Base-by-base conservation (phyloP, 2,113 vertebrate genomes). In the Chrysemys picta region DNA sequence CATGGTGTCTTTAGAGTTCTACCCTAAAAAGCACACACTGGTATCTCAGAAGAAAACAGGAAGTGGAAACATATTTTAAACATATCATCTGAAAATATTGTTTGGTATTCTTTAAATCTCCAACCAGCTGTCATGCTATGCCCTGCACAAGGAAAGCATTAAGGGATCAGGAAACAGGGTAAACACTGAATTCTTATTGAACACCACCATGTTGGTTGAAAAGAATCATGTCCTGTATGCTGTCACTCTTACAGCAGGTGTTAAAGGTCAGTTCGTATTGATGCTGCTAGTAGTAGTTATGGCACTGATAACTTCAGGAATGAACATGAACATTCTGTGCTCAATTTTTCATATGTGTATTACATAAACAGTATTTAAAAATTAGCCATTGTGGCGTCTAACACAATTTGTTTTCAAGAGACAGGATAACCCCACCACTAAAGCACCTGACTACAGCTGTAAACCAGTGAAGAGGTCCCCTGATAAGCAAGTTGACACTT, bases 61-160 rank as follows among this genome's bases (percentile, higher is more conserved):
- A 96, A 96, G 89, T 81, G 56, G 89, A 96, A 97, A 97, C 84
- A 97, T 35, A 72, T 96, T 97, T 96, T 93, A 0, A 2, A 96
- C 84, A 92, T 42, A 90, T 95, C 82, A 84, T 87, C 94, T 65
- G 53, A 92, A 93, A 97, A 94, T 35, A 87, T 29, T 22, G 79
- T 59, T 91, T 79, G 52, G 85, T 95, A 81, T 5, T 95, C 95
- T 96, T 94, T 87, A 95, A 92, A 93, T 86, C 90, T 94, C 93
- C 75, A 90, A 14, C 2, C 88, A 94, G 88, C 54, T 81, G 25
- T 10, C 91, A 75, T 27, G 87, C 91, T 79, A 24, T 84, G 94
- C 82, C 87, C 80, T 78, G 87, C 97, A 96, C 91, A 72, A 91
- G 95, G 96, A 97, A 97, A 79, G 89, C 87, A 97, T 97, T 97